These are phyloP conservation scores for Isoperla grammatica DNA, from an alignment of 2,888 invertebrate genomes.

Conservation along the genomic window DNA sequence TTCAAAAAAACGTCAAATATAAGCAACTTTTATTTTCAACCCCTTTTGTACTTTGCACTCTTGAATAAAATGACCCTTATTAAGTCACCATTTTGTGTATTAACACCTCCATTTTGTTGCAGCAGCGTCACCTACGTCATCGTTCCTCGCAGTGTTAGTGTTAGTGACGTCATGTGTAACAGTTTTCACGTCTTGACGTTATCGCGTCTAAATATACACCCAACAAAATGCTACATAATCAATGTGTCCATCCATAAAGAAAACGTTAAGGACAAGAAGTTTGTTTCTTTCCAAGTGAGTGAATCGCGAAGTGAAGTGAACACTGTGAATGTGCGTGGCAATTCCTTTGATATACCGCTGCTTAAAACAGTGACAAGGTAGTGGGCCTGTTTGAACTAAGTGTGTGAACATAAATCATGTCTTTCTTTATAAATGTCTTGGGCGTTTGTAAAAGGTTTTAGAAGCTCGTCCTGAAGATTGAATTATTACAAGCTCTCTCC, in stretches of 20 bases:
- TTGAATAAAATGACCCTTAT: too few relatives aligned
- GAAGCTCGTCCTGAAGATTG: constrained; percentile 9
- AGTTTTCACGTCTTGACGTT: constrained; percentile 17
- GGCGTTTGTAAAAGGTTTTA: neutral
- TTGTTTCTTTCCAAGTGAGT: too few relatives aligned
- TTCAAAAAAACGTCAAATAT: too few relatives aligned
- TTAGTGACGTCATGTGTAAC: constrained; percentile 8
- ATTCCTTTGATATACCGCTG: neutral
- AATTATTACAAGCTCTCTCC: constrained; percentile 4
- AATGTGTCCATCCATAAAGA: constrained; percentile 7
- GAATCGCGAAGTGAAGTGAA: too few relatives aligned
- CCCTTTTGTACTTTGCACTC: too few relatives aligned
- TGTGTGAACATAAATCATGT: constrained; percentile 12
- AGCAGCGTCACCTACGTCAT: neutral
- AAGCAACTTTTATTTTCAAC: too few relatives aligned
- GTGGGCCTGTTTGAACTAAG: neutral
- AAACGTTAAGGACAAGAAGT: too few relatives aligned
- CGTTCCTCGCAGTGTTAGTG: constrained; percentile 1
- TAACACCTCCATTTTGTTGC: neutral
- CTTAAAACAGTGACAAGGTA: constrained; percentile 7
- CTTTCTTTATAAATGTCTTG: constrained; percentile 9
- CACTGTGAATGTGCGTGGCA: too few relatives aligned
- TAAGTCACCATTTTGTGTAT: too few relatives aligned
- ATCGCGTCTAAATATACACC: constrained; percentile 1
- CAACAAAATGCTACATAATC: constrained; percentile 17